Base-by-base conservation (phyloP, 2,797 vertebrate genomes). In the Scomberomorus guttatus region DNA sequence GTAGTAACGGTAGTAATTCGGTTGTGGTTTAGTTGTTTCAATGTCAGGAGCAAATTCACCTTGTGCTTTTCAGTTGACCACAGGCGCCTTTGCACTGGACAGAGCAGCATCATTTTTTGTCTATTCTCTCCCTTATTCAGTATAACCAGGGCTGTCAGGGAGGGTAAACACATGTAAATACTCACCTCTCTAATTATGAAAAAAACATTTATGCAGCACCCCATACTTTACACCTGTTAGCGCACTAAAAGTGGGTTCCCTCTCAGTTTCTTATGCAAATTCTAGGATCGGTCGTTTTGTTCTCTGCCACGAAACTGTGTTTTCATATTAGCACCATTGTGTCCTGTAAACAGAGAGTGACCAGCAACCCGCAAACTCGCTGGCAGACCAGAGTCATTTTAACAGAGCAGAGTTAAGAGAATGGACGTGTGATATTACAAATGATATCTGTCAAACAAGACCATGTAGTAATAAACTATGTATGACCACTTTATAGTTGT, bases 71-170 rank as follows among this genome's bases (percentile, higher is more conserved):
- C n/a, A 46, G 1, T 46, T 76, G 54, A 74, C 4, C 27, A 48
- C 18, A 25, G 18, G 5, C 15, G 37, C 37, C 37, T 78, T 65
- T 83, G 22, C 32, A 42, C 7, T 55, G 61, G 42, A 77, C 79
- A 79, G 20, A 52, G 42, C 72, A 32, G 14, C 14, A 44, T 12
- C 6, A 6, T 54, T 79, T 6, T 79, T 22, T 56, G 42, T 55
- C 64, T 12, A 56, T 68, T 82, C 80, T 77, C 61, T 55, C 32
- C 12, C 14, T 74, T 65, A 39, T 81, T 83, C 67, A 84, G 50
- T 37, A 46, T 60, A 66, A 46, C 15, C 44, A 17, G 44, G 5
- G 44, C 44, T 18, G 44, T 46, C 44, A 18, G 18, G 39, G 39
- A 37, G 37, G 37, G 11, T 44, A 44, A 44, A 44, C 14, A 44